A percentile compares a stretch with the other conserved stretches of the same genome.
phyloP scores from a whole-genome alignment of 2,113 vertebrate genomes.

The Erythrocercus mccallii region DNA sequence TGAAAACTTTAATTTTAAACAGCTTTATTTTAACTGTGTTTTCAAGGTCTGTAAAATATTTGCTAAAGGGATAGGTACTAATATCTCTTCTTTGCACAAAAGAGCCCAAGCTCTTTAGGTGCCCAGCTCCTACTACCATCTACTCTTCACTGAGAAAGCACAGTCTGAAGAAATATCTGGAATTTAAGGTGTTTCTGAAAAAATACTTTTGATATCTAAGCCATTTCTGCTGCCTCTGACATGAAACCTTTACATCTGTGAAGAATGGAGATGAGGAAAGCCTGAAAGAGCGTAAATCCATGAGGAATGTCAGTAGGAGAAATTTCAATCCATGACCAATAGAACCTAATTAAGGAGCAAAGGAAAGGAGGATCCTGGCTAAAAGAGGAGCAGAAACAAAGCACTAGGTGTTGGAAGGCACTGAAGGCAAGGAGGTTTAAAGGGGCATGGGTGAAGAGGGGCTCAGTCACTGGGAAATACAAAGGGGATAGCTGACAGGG shows the following conservation, averaged over 20 bases:
- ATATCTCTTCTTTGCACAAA: neutral
- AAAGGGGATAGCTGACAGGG: accelerated
- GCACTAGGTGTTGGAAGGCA: neutral
- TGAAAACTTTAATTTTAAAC: neutral
- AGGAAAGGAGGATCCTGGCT: neutral
- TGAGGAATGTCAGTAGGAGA: neutral
- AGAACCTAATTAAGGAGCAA: neutral
- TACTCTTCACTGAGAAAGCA: neutral
- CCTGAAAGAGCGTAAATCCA: neutral
- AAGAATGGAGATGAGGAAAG: neutral
- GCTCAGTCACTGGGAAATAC: neutral
- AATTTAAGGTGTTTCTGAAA: neutral
- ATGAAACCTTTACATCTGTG: neutral
- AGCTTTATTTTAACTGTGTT: neutral
- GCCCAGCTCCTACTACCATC: neutral
- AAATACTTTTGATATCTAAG: neutral
- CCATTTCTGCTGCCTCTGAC: neutral
- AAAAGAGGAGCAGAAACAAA: neutral
- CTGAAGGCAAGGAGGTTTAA: neutral
- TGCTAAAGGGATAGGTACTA: neutral
- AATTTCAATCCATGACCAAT: neutral
- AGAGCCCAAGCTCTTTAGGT: neutral
- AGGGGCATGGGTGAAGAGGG: neutral
- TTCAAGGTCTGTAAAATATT: neutral
- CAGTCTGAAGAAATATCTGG: neutral